Evolutionary conservation across 2,888 invertebrate species (phyloP), one percentile per base, ranked within the genome.

Genomic region (Diplazon laetatorius): DNA sequence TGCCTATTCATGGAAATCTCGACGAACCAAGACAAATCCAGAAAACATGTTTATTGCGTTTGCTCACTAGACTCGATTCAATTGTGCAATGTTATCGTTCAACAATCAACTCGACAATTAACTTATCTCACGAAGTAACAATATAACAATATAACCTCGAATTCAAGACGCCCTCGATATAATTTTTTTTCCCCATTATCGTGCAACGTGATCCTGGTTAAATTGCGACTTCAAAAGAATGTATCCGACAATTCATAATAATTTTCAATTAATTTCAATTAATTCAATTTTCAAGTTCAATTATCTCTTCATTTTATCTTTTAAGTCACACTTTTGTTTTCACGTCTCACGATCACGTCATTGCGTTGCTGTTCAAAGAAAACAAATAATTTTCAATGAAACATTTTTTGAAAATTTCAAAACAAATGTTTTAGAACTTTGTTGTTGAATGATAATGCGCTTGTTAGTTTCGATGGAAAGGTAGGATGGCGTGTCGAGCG

Each of bases 1-100:
- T 18, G 37, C 22, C n/a, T 46, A 69, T 57, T 63, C 16, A 42
- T 42, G 30, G 44, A 20, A 70, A 70, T 35, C 18, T n/a, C 0
- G 35, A 37, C 30, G n/a, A 37, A 63, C 9, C 14, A 30, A 35
- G 30, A 35, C 30, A 55, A n/a, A 14, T 55, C 16, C 30, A 14
- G 30, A 8, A 6, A 55, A 14, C 14, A 52, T 14, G 3, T 14
- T 30, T 35, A 30, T 25, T 55, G 25, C 30, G 25, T 8, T 9
- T n/a, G 8, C 30, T 16, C n/a, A n/a, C 42, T 1, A n/a, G n/a
- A 35, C 25, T 55, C 25, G 2, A 0, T 14, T 35, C 14, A 6
- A 55, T 30, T 55, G 9, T 30, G 30, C 30, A n/a, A 55, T 8
- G n/a, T 30, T 14, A 35, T 30, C 14, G 14, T 25, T 8, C 25